A percentile compares a stretch with the other conserved stretches of the same genome.
These are phyloP conservation scores for Beroe forskalii DNA, from an alignment of 37 sponge, comb jelly and placozoan species.

Conservation along the genomic window DNA sequence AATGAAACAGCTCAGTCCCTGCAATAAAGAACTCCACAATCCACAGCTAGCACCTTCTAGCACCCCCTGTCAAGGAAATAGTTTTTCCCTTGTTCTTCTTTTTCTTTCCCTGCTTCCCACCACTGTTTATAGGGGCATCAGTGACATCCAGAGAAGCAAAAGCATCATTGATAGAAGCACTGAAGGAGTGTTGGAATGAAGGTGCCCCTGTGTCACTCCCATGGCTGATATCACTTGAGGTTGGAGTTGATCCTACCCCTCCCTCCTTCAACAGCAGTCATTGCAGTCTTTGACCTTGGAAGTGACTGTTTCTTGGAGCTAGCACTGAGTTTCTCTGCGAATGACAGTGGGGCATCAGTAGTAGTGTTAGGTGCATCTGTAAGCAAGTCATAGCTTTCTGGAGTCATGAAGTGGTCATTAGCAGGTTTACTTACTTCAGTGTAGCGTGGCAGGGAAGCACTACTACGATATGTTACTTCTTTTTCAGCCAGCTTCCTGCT, in stretches of 20 bases:
- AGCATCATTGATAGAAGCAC: constrained; percentile 27
- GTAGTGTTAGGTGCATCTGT: not conserved
- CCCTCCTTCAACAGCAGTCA: not conserved
- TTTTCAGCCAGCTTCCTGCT: constrained; percentile 53
- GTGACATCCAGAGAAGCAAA: constrained; percentile 46
- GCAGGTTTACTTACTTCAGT: constrained; percentile 2
- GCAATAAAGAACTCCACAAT: no score
- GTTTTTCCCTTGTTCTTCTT: constrained; percentile 58
- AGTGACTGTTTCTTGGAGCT: not conserved
- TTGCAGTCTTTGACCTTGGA: not conserved
- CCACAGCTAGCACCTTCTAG: constrained; percentile 18
- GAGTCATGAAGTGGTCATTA: not conserved
- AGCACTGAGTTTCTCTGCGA: constrained; percentile 60
- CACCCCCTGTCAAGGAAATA: constrained; percentile 54
- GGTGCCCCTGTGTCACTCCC: not conserved
- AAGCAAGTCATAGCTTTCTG: constrained; percentile 39
- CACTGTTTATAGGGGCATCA: not conserved
- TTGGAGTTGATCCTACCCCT: constrained; percentile 42
- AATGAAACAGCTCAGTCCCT: no score
- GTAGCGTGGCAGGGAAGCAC: constrained; percentile 3
- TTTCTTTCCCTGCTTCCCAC: not conserved
- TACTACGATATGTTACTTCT: constrained; percentile 47
- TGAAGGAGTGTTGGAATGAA: constrained; percentile 40
- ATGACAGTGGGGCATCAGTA: not conserved
- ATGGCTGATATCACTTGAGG: not conserved